Percentiles rank a stretch among this genome's conserved stretches.
Evolutionary conservation across 2,888 invertebrate species (phyloP).

Genomic region (Ernsta delagoae): DNA sequence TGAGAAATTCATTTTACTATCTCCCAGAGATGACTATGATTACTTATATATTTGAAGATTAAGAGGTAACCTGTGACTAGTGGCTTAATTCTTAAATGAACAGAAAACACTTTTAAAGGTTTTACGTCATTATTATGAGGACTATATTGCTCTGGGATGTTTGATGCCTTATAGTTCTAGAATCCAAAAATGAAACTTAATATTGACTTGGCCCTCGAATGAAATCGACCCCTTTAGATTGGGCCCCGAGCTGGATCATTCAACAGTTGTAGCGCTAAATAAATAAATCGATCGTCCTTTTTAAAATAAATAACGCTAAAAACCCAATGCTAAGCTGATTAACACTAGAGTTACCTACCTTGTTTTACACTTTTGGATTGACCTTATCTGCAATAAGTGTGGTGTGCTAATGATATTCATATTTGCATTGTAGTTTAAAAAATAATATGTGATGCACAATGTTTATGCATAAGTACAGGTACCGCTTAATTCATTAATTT

Average conservation of each 20-base stretch:
- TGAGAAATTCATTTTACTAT: too few species aligned
- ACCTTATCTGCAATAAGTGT: conserved; percentile 25
- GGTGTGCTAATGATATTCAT: conserved; percentile 30
- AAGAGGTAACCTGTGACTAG: too few species aligned
- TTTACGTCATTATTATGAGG: too few species aligned
- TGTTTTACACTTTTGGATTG: conserved; percentile 28
- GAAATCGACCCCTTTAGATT: background rate
- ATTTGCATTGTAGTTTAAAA: conserved; percentile 12
- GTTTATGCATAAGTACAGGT: too few species aligned
- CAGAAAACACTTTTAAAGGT: too few species aligned
- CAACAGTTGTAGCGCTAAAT: too few species aligned
- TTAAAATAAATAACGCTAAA: background rate
- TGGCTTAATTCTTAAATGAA: too few species aligned
- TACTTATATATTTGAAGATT: too few species aligned
- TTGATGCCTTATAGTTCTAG: background rate
- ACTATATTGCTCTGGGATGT: too few species aligned
- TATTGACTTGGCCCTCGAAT: background rate
- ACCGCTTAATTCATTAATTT: too few species aligned
- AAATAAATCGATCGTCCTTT: too few species aligned
- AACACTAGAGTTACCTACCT: conserved; percentile 2
- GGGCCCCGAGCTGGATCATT: background rate
- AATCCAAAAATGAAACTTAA: background rate
- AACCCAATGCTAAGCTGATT: conserved; percentile 10
- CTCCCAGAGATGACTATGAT: too few species aligned
- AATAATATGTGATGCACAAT: background rate